Percentiles rank a stretch among this genome's conserved stretches.
phyloP scores from a whole-genome alignment of 2,113 vertebrate species.

The Verasper variegatus region DNA sequence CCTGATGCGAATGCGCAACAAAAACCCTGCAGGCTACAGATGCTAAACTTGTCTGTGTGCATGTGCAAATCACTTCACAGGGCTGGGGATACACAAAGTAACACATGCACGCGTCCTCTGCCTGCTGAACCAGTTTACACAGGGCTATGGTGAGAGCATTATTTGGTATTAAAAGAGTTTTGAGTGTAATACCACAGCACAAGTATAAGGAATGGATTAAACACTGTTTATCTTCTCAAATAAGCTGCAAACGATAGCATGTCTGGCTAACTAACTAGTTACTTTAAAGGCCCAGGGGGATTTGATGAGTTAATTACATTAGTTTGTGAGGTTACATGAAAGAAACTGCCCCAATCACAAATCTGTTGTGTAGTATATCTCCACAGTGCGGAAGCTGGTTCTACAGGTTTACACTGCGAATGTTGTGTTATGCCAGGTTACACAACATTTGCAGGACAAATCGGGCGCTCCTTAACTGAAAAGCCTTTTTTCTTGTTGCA shows the following conservation, averaged over 20 bases:
- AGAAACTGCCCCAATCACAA: neutral
- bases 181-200: neutral
- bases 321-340: neutral
- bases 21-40: slow-evolving; percentile 30
- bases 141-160: neutral
- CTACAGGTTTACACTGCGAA: neutral
- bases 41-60: slow-evolving; percentile 10
- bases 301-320: neutral
- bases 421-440: no score
- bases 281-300: neutral
- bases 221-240: neutral
- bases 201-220: neutral
- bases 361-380: neutral
- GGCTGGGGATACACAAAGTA: slow-evolving; percentile 1
- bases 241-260: neutral
- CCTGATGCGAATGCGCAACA: slow-evolving; percentile 37
- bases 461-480: neutral
- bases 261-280: neutral
- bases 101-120: neutral
- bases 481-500: neutral
- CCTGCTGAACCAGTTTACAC: neutral
- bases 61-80: slow-evolving; percentile 9
- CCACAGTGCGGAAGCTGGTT: neutral
- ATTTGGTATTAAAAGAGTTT: neutral
- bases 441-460: neutral